phyloP scores from a whole-genome alignment of 2,113 vertebrate species.

The Callorhinus ursinus region DNA sequence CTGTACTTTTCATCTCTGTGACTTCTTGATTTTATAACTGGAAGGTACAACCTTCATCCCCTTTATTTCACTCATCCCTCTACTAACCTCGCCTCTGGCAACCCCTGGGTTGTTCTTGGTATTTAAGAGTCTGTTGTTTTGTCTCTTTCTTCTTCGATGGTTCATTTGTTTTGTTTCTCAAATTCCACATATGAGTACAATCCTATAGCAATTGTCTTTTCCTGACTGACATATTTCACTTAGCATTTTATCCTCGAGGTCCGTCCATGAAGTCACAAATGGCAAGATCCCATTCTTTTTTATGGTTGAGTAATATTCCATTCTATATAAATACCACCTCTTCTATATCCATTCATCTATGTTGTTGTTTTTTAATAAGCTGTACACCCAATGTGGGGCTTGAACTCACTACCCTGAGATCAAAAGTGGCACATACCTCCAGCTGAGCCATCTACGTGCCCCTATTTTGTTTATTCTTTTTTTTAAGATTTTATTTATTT shows the following conservation, averaged over 20 bases:
- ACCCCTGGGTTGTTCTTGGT: neutral
- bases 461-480: neutral
- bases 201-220: too few species aligned
- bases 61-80: neutral
- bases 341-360: too few species aligned
- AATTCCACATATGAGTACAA: neutral
- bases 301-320: neutral
- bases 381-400: neutral
- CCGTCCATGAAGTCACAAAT: too few species aligned
- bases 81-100: neutral
- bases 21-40: neutral
- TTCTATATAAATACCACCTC: neutral
- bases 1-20: too few species aligned
- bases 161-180: neutral
- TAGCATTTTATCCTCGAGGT: too few species aligned
- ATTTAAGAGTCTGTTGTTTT: neutral
- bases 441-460: neutral
- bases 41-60: neutral
- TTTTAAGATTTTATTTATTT: too few species aligned
- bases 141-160: neutral
- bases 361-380: neutral
- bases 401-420: neutral
- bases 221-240: too few species aligned
- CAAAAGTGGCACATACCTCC: neutral
- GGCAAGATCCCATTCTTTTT: neutral